Base-by-base conservation (phyloP, 2,888 invertebrate genomes). In the Serripes groenlandicus region DNA sequence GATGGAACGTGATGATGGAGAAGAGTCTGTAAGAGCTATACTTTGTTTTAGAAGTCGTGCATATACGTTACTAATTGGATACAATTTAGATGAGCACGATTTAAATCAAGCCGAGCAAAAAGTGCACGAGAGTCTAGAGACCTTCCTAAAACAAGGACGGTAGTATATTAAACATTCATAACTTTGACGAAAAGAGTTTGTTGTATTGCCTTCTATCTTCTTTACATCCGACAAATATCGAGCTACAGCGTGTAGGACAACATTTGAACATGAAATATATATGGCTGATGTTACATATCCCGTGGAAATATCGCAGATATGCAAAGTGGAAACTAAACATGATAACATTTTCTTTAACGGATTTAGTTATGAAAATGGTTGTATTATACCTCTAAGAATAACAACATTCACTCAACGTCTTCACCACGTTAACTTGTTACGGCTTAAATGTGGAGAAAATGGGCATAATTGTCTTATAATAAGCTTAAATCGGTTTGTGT, bases 1-100 rank as follows among this genome's bases (percentile, higher is more conserved):
- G 60, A 71, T 81, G 73, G 56, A 35, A 21, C 30, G 71, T 54
- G 77, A 82, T 32, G 64, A 78, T n/a, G 54, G 70, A 66, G 52
- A 68, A 62, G 75, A 60, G 2, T 9, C 15, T 42, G n/a, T 26
- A n/a, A 3, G 18, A 5, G 11, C 42, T n/a, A 15, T 37, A 18
- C 85, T 78, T 15, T 62, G 81, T 70, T 85, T 85, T 70, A 68
- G 85, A 64, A 82, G 80, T 28, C 75, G 49, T 26, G 83, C 68
- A 26, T 78, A 81, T 64, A 69, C 52, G 3, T 54, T 58, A 15
- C 34, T 81, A 54, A 37, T 37, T 23, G 28, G 37, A 28, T 69
- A 72, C 0, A 60, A 69, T 34, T 69, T 66, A n/a, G 26, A 64
- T 52, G 69, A 75, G 21, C 66, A 79, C 32, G 54, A 75, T 52